A percentile compares a stretch with the other conserved stretches of the same genome.
phyloP scores from a whole-genome alignment of 2,797 vertebrate genomes.

The Synanceia verrucosa region DNA sequence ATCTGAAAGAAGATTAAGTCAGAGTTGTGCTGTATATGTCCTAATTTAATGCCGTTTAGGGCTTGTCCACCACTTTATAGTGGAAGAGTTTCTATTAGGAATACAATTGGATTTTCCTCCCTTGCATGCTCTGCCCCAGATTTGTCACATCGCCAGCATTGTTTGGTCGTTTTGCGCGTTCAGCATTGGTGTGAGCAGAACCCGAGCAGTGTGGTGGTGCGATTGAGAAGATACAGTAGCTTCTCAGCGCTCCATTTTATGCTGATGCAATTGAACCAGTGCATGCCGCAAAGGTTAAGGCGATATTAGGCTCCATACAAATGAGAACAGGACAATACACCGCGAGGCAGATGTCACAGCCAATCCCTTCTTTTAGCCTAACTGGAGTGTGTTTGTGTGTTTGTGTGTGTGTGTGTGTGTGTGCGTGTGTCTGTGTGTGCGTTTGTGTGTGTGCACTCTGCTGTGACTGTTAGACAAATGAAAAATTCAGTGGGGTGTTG shows the following conservation, averaged over 20 bases:
- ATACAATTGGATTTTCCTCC: constrained; percentile 32
- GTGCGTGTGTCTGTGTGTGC: background rate
- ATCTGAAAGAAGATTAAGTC: background rate
- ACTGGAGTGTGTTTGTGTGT: constrained; percentile 17
- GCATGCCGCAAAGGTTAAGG: constrained; percentile 64
- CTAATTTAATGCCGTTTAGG: background rate
- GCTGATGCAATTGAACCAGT: constrained; percentile 68
- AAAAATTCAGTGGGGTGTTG: constrained; percentile 17
- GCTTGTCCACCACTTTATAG: background rate
- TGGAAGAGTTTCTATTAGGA: constrained; percentile 28
- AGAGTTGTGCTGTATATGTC: background rate
- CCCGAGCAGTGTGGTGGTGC: constrained; percentile 28
- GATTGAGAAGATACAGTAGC: constrained; percentile 66
- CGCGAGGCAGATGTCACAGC: constrained; percentile 61
- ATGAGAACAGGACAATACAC: constrained; percentile 64
- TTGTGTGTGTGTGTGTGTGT: background rate
- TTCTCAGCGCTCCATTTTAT: constrained; percentile 67
- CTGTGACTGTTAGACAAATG: constrained; percentile 25
- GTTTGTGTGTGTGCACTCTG: constrained; percentile 19
- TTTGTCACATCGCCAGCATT: constrained; percentile 38
- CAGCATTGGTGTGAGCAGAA: constrained; percentile 39
- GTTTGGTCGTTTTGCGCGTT: constrained; percentile 28
- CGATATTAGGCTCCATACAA: constrained; percentile 72
- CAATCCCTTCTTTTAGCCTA: constrained; percentile 56
- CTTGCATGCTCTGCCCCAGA: constrained; percentile 9